phyloP scores from a whole-genome alignment of 2,113 vertebrate genomes.

The Motacilla tschutschensis region DNA sequence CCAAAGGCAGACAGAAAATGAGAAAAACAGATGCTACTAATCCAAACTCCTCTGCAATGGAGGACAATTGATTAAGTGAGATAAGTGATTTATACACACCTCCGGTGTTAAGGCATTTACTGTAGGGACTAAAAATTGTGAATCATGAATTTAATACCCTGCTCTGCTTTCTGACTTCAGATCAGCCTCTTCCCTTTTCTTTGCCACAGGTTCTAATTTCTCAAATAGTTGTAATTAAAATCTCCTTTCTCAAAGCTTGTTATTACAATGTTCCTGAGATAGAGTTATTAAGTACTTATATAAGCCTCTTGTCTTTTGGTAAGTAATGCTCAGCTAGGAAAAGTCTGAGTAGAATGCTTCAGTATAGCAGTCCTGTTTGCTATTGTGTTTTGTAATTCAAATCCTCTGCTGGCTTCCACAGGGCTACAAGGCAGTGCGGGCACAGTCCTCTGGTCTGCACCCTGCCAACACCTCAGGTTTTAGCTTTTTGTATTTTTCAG shows the following conservation, averaged over 20 bases:
- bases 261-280: background rate
- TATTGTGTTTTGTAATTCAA: background rate
- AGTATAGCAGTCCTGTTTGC: background rate
- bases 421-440: background rate
- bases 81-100: conserved; percentile 34
- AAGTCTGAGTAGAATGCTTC: background rate
- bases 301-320: background rate
- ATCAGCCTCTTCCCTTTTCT: background rate
- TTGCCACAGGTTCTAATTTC: background rate
- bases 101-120: background rate
- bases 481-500: background rate
- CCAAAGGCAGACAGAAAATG: conserved; percentile 45
- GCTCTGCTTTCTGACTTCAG: background rate
- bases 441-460: background rate
- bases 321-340: background rate
- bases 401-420: background rate
- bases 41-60: conserved; percentile 20
- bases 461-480: background rate
- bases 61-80: conserved; percentile 42
- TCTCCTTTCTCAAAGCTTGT: background rate
- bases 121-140: background rate
- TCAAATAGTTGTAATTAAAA: conserved; percentile 6
- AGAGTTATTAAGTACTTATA: background rate
- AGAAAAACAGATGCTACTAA: conserved; percentile 49
- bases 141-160: background rate